These are phyloP conservation scores for Plectrocnemia conspersa DNA, from an alignment of 1,140 invertebrate species.

Conservation along the genomic window DNA sequence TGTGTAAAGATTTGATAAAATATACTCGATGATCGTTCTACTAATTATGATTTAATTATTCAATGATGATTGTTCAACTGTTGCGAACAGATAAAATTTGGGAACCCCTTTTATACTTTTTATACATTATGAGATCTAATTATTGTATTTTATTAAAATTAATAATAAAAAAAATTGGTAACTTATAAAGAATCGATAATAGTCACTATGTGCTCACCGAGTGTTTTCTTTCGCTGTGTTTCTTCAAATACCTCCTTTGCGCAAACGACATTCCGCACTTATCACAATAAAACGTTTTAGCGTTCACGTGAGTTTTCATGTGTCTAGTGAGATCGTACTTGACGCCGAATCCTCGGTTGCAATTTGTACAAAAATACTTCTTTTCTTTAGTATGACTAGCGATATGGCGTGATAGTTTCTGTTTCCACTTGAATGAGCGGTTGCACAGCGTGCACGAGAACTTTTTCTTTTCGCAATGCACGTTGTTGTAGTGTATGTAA, in stretches of 20 bases:
- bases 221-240: slow-evolving; percentile 44
- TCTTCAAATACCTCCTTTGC: slow-evolving; percentile 53
- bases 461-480: slow-evolving; percentile 50
- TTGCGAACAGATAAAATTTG: too few species aligned
- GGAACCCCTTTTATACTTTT: too few species aligned
- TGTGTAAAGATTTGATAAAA: too few species aligned
- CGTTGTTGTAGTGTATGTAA: slow-evolving; percentile 53
- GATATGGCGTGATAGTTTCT: slow-evolving; percentile 48
- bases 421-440: slow-evolving; percentile 49
- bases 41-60: too few species aligned
- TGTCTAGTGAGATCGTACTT: slow-evolving; percentile 52
- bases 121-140: too few species aligned
- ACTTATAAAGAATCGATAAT: slow-evolving; percentile 6
- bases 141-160: too few species aligned
- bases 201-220: slow-evolving; percentile 12
- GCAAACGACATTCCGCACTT: slow-evolving; percentile 55
- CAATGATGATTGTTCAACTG: too few species aligned
- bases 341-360: slow-evolving; percentile 52
- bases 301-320: slow-evolving; percentile 48
- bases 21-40: too few species aligned
- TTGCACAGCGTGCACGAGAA: slow-evolving; percentile 48
- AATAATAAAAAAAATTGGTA: too few species aligned
- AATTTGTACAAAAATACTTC: slow-evolving; percentile 49
- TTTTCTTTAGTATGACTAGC: slow-evolving; percentile 49
- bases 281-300: slow-evolving; percentile 51